These are phyloP conservation scores for Euwallacea similis DNA, from an alignment of 1,140 invertebrate species.

Conservation along the genomic window DNA sequence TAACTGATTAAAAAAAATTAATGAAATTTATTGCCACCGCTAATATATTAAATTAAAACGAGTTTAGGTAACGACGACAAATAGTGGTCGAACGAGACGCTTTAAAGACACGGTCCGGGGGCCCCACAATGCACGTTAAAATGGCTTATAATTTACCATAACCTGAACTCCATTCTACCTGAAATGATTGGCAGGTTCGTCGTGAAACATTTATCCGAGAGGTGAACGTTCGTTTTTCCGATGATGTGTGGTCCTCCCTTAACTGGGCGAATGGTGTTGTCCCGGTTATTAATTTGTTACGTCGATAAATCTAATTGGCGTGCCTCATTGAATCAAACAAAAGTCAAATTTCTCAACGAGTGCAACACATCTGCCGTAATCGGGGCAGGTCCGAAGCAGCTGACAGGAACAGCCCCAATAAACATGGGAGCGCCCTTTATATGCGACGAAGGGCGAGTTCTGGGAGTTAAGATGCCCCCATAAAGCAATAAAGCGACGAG, in stretches of 20 bases:
- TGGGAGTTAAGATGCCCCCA: background rate
- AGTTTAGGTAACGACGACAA: slow-evolving; percentile 1
- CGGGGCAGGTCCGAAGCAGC: background rate
- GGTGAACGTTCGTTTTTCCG: slow-evolving; percentile 21
- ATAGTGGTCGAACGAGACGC: background rate
- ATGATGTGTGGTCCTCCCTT: background rate
- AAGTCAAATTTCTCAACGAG: background rate
- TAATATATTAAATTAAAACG: background rate
- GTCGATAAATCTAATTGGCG: background rate
- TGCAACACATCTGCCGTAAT: background rate
- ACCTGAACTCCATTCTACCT: slow-evolving; percentile 32
- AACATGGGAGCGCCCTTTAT: background rate
- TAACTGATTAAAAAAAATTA: too few species aligned
- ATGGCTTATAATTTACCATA: slow-evolving; percentile 35
- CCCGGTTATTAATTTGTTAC: slow-evolving; percentile 3
- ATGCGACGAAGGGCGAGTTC: background rate
- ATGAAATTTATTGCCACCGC: too few species aligned
- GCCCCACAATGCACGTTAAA: slow-evolving; percentile 30
- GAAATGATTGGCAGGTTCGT: slow-evolving; percentile 34
- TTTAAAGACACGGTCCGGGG: slow-evolving; percentile 28
- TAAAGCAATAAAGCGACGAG: too few species aligned
- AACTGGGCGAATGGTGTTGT: background rate
- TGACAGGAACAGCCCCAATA: slow-evolving; percentile 3
- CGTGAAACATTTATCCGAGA: slow-evolving; percentile 31
- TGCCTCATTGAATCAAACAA: too few species aligned